These are phyloP conservation scores for Dromococcyx pavoninus DNA, from an alignment of 2,797 vertebrate genomes.

Conservation along the genomic window DNA sequence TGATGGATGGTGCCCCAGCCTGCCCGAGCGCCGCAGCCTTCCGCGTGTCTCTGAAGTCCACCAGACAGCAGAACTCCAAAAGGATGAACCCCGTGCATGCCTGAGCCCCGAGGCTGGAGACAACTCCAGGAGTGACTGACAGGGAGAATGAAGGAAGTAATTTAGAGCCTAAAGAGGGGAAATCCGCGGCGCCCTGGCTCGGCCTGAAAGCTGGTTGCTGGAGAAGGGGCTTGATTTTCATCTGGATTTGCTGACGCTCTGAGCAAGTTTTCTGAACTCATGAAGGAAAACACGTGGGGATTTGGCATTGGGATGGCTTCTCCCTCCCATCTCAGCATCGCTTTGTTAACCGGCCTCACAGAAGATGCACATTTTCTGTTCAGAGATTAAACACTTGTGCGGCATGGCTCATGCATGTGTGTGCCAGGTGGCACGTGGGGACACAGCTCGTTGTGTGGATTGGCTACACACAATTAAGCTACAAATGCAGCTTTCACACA, in stretches of 20 bases:
- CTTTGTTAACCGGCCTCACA: background rate
- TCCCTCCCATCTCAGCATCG: background rate
- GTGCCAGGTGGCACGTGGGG: background rate
- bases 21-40: background rate
- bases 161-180: conserved; percentile 7
- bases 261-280: background rate
- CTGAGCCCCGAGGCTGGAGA: background rate
- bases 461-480: background rate
- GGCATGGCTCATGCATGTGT: background rate
- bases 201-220: background rate
- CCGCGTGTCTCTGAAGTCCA: background rate
- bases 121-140: background rate
- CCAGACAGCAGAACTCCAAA: background rate
- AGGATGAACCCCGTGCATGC: background rate
- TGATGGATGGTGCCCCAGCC: background rate
- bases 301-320: accelerated
- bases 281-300: accelerated
- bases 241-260: background rate
- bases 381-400: background rate
- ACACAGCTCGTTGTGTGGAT: background rate
- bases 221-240: background rate
- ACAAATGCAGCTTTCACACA: background rate
- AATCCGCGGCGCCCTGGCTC: background rate
- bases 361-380: background rate
- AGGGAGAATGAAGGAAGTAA: conserved; percentile 17